A percentile compares a stretch with the other conserved stretches of the same genome.
Conservation (phyloP, 2,888 invertebrate species). For the Pyrgus malvae region DNA sequence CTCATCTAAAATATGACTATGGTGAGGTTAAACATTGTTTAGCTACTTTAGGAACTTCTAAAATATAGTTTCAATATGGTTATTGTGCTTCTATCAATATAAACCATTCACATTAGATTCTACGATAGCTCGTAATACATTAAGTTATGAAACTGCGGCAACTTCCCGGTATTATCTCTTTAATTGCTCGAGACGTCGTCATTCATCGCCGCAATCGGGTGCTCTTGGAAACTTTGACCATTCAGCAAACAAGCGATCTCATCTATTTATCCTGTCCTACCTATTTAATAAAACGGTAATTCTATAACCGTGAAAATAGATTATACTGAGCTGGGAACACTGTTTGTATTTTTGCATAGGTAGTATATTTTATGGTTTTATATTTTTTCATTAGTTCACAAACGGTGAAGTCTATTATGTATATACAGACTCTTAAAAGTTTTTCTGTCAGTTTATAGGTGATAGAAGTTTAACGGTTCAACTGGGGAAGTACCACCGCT, state of each 20-base stretch:
- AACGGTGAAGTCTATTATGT: too few relatives aligned
- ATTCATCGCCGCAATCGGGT: constrained; percentile 41
- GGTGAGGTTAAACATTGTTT: too few relatives aligned
- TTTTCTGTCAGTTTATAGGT: too few relatives aligned
- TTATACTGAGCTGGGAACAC: too few relatives aligned
- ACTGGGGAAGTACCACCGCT: too few relatives aligned
- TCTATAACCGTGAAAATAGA: not conserved
- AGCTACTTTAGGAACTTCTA: too few relatives aligned
- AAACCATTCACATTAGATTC: not conserved
- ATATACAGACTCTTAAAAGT: too few relatives aligned
- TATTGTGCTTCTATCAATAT: not conserved
- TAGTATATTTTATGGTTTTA: too few relatives aligned
- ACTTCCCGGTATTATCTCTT: constrained; percentile 44
- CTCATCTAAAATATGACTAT: too few relatives aligned
- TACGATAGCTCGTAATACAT: not conserved
- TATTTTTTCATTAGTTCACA: too few relatives aligned
- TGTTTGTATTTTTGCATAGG: not conserved
- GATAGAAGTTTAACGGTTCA: too few relatives aligned
- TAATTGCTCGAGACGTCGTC: constrained; percentile 44
- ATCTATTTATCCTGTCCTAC: not conserved
- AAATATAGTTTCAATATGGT: not conserved
- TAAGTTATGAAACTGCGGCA: constrained; percentile 32
- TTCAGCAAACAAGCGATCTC: constrained; percentile 28
- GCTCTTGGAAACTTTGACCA: constrained; percentile 30
- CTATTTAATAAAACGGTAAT: not conserved